These are phyloP conservation scores for Tragelaphus strepsiceros DNA, from an alignment of 2,113 vertebrate species.

Conservation along the genomic window DNA sequence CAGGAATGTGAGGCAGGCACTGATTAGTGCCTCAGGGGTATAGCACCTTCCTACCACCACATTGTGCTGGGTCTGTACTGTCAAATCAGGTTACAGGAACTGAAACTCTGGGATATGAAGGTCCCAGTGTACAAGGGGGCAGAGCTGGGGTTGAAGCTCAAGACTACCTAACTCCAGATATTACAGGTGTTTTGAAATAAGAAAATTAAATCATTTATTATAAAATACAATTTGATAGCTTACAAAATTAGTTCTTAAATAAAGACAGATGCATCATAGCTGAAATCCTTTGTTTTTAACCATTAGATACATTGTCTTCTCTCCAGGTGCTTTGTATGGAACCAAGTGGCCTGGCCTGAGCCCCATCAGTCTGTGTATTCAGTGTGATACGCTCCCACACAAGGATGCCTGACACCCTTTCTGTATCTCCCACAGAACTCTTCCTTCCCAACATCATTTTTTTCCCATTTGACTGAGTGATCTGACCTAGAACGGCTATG, in stretches of 20 bases:
- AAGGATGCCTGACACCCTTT: not conserved
- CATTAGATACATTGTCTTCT: rapidly evolving
- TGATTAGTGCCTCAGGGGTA: rapidly evolving
- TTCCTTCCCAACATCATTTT: not conserved
- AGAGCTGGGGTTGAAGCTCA: not conserved
- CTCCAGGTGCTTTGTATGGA: not conserved
- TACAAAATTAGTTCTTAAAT: not conserved
- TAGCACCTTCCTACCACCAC: not conserved
- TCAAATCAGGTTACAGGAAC: not conserved
- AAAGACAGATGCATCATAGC: not conserved
- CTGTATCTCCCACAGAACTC: not conserved
- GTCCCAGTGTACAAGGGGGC: not conserved
- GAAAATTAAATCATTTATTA: not conserved
- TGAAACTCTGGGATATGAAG: not conserved
- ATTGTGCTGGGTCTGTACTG: not conserved
- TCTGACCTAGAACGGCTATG: slow-evolving; percentile 50
- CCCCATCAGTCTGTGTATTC: not conserved
- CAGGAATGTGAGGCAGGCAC: rapidly evolving
- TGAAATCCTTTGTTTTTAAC: not conserved
- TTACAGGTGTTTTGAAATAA: not conserved
- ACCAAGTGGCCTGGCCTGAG: rapidly evolving
- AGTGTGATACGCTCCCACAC: not conserved
- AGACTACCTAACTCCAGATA: not conserved
- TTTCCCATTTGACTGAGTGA: not conserved
- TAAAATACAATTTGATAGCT: not conserved